Conservation (phyloP, 2,113 vertebrate species). For the Mesoclemmys tuberculata region DNA sequence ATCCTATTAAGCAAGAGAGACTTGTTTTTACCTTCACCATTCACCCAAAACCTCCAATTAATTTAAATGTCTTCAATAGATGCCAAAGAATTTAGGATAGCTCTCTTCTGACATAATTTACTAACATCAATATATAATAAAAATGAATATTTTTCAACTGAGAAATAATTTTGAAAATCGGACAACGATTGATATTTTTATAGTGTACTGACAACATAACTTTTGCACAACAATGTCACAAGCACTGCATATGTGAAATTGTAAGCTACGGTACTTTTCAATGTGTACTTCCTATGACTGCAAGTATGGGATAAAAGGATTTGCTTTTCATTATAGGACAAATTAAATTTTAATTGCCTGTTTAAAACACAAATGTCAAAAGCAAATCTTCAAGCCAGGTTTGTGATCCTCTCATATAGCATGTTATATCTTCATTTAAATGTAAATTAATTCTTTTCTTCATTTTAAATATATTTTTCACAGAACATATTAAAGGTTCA, state of each 20-base stretch:
- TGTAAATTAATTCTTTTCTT: conserved; percentile 71
- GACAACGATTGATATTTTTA: not conserved
- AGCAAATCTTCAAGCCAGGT: conserved; percentile 71
- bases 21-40: not conserved
- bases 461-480: conserved; percentile 48
- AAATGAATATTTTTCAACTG: not conserved
- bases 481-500: conserved; percentile 7
- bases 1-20: not conserved
- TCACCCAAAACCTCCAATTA: not conserved
- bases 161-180: not conserved
- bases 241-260: conserved; percentile 39
- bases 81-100: not conserved
- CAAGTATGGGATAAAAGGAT: conserved; percentile 76
- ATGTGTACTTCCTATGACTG: conserved; percentile 57
- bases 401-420: conserved; percentile 57
- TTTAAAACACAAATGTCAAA: conserved; percentile 81
- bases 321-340: conserved; percentile 75
- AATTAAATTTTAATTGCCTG: conserved; percentile 82
- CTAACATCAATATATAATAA: not conserved
- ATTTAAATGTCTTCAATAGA: not conserved
- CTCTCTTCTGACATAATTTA: not conserved
- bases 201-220: not conserved
- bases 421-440: conserved; percentile 59
- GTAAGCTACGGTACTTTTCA: conserved; percentile 56
- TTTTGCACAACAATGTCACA: conserved; percentile 45